Evolutionary conservation across 2,113 vertebrate genomes (phyloP).

Genomic region (Nerophis ophidion): DNA sequence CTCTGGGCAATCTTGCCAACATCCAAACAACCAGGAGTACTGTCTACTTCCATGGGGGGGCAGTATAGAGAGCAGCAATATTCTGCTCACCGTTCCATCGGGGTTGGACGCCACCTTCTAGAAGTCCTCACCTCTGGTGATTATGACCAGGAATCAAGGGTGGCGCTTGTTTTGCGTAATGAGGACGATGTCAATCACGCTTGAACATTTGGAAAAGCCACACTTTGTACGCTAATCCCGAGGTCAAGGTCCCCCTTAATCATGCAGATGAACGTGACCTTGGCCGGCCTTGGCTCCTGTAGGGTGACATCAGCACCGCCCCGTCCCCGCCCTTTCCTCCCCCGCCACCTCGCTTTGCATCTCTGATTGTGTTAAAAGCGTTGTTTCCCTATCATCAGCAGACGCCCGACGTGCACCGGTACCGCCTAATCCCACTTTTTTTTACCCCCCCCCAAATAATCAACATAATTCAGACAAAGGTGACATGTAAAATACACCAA

Average conservation of each 20-base stretch:
- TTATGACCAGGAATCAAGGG: conserved; percentile 4
- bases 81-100: conserved; percentile 10
- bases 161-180: conserved; percentile 4
- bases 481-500: conserved; percentile 48
- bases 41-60: conserved; percentile 57
- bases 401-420: conserved; percentile 46
- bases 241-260: conserved; percentile 67
- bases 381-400: conserved; percentile 69
- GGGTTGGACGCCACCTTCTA: neutral
- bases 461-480: conserved; percentile 67
- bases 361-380: conserved; percentile 70
- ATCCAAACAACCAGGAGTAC: too few species aligned
- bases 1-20: too few species aligned
- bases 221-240: conserved; percentile 44
- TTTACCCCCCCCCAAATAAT: conserved; percentile 14
- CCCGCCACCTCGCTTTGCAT: conserved; percentile 64
- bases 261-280: conserved; percentile 68
- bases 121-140: conserved; percentile 17
- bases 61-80: conserved; percentile 61
- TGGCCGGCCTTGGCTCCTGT: conserved; percentile 58
- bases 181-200: conserved; percentile 6
- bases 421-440: conserved; percentile 54
- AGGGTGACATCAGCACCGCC: conserved; percentile 57
- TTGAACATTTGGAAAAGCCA: conserved; percentile 1
- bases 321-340: conserved; percentile 57